Evolutionary conservation across 2,113 vertebrate species (phyloP).

Genomic region (Chloroceryle aenea): DNA sequence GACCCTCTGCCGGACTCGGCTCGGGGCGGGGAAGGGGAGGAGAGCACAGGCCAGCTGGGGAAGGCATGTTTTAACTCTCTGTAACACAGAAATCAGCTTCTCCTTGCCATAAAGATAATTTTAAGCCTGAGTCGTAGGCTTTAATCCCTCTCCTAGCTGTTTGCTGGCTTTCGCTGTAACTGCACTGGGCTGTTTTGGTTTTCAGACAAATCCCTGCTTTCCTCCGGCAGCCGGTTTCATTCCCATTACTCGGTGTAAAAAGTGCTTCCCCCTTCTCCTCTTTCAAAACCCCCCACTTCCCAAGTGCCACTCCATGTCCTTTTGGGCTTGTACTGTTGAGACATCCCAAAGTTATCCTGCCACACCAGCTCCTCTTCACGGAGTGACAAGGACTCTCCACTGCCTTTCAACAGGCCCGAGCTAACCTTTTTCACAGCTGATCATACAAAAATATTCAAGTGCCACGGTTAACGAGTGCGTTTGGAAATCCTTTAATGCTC

Average conservation of each 20-base stretch:
- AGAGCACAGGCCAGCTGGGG: neutral
- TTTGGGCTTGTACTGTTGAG: neutral
- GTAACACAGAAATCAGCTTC: neutral
- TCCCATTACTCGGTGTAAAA: neutral
- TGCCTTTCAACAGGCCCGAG: constrained; percentile 16
- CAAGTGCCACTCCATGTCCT: neutral
- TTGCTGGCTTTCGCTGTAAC: neutral
- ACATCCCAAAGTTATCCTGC: constrained; percentile 1
- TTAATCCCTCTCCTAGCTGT: neutral
- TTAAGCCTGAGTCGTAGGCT: neutral
- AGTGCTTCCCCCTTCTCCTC: constrained; percentile 4
- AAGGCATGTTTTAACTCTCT: neutral
- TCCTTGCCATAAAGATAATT: neutral
- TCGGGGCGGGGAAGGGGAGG: neutral
- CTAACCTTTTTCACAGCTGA: neutral
- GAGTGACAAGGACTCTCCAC: neutral
- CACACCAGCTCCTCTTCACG: neutral
- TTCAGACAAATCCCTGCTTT: neutral
- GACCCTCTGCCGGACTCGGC: neutral
- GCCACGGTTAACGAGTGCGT: neutral
- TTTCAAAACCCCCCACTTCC: constrained; percentile 33
- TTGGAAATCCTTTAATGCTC: neutral
- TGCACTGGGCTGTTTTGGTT: neutral
- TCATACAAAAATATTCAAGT: neutral
- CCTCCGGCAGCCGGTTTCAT: neutral